Percentiles rank a stretch among this genome's conserved stretches.
Conservation (phyloP, 2,113 vertebrate species). For the Mesocricetus auratus region DNA sequence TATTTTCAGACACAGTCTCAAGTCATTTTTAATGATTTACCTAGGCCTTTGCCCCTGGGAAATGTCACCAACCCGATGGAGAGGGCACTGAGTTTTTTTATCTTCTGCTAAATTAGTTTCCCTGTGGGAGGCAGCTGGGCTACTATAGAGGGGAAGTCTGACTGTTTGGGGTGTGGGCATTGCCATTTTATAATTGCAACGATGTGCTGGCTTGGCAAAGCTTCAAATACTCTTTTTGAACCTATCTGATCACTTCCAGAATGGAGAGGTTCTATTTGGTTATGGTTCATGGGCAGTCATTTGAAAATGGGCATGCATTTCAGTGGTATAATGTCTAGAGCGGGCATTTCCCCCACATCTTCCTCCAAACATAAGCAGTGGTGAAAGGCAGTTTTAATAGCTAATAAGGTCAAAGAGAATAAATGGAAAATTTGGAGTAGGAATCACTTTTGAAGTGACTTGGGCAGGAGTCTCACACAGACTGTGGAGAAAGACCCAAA, state of each 20-base stretch:
- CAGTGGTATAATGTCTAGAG: not conserved
- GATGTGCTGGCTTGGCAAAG: conserved; percentile 59
- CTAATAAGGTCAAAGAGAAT: not conserved
- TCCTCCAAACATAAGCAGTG: not conserved
- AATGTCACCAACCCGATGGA: conserved; percentile 35
- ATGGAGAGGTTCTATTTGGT: conserved; percentile 70
- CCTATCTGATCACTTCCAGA: conserved; percentile 78
- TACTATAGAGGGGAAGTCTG: conserved; percentile 1
- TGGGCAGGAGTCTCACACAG: not conserved
- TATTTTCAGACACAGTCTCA: conserved; percentile 1
- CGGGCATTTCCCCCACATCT: not conserved
- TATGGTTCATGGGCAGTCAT: conserved; percentile 51
- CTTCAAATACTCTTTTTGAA: conserved; percentile 71
- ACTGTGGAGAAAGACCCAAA: conserved; percentile 10
- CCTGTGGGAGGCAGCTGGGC: conserved; percentile 13
- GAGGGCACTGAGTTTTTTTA: not conserved
- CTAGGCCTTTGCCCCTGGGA: not conserved
- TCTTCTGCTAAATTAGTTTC: conserved; percentile 32
- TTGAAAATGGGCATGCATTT: conserved; percentile 57
- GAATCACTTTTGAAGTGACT: not conserved
- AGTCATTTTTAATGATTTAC: conserved; percentile 21
- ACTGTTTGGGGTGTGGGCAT: conserved; percentile 30
- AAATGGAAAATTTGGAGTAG: not conserved
- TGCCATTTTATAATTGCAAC: conserved; percentile 51
- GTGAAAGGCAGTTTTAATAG: not conserved